Percentiles rank a stretch among this genome's conserved stretches.
Evolutionary conservation across 2,888 invertebrate genomes (phyloP).

Genomic region (Tuta absoluta): DNA sequence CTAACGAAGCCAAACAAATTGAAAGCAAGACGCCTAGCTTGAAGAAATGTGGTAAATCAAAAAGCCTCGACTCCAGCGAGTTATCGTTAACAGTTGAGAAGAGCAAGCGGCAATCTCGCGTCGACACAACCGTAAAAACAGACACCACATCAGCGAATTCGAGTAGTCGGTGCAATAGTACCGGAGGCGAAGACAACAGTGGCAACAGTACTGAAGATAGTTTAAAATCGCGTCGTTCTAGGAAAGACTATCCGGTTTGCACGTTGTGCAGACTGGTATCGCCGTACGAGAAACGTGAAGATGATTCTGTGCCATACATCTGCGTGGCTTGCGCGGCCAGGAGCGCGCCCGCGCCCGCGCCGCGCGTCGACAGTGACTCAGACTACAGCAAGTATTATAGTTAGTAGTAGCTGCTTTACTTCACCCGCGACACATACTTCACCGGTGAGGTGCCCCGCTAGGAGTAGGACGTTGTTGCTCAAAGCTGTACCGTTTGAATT

Average conservation of each 20-base stretch:
- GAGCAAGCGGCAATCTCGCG: slow-evolving; percentile 50
- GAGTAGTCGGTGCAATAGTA: slow-evolving; percentile 53
- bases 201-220: slow-evolving; percentile 53
- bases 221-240: slow-evolving; percentile 37
- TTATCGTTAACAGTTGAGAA: slow-evolving; percentile 82
- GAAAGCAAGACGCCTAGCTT: slow-evolving; percentile 75
- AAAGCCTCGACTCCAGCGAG: slow-evolving; percentile 92
- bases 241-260: slow-evolving; percentile 54
- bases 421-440: slow-evolving; percentile 52
- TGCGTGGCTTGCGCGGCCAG: slow-evolving; percentile 47
- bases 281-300: slow-evolving; percentile 46
- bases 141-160: slow-evolving; percentile 46
- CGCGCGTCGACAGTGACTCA: slow-evolving; percentile 63
- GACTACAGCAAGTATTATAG: slow-evolving; percentile 82
- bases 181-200: slow-evolving; percentile 52
- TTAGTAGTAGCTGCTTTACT: slow-evolving; percentile 77
- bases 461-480: slow-evolving; percentile 3
- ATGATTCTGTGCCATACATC: slow-evolving; percentile 41
- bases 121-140: slow-evolving; percentile 39
- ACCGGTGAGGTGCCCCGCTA: slow-evolving; percentile 42
- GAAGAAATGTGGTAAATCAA: slow-evolving; percentile 88
- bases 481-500: not conserved
- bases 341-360: slow-evolving; percentile 37
- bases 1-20: slow-evolving; percentile 52
- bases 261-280: slow-evolving; percentile 54